Base-by-base conservation (phyloP, 2,888 invertebrate species). In the Drosophila barbarae region DNA sequence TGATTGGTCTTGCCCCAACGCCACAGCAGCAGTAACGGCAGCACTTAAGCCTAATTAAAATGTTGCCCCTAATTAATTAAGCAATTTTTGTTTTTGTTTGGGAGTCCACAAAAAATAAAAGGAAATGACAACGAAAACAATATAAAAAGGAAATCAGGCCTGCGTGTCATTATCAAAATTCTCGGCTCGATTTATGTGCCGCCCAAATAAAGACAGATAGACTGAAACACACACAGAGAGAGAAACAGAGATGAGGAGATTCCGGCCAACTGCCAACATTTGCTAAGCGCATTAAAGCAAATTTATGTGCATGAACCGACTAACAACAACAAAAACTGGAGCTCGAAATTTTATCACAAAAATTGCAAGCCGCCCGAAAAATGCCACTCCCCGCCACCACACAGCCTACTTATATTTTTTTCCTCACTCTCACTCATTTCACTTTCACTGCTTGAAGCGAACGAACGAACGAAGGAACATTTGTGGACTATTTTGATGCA, bases 41-140 rank as follows among this genome's bases (percentile, higher is more conserved):
- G 74, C 79, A 79, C 84, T 79, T 84, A 84, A 72, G 84, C 63
- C 79, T 78, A 84, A 79, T 79, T 79, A 81, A 84, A 79, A 84
- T 79, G 76, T 69, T 81, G 69, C 69, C 71, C 50, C 76, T 78
- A 81, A 84, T 84, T 84, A 79, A 79, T 79, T 79, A 84, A 83
- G 71, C 77, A 83, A 78, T 78, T 83, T 46, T 47, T 32, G 46
- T 47, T 21, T 47, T 47, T 47, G 46, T 47, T 30, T 46, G 18
- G 46, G 36, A 73, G 64, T 38, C 46, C 18, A 30, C 18, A 30
- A 18, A 30, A 46, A 30, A 26, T 38, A 50, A 57, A 39, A 18
- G 35, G 47, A 60, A 50, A 53, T 38, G 28, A 46, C 46, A 60
- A 41, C 21, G 12, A 30, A 50, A 53, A 51, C 41, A 50, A 65